phyloP scores from a whole-genome alignment of 2,797 vertebrate genomes.

The Artibeus jamaicensis region DNA sequence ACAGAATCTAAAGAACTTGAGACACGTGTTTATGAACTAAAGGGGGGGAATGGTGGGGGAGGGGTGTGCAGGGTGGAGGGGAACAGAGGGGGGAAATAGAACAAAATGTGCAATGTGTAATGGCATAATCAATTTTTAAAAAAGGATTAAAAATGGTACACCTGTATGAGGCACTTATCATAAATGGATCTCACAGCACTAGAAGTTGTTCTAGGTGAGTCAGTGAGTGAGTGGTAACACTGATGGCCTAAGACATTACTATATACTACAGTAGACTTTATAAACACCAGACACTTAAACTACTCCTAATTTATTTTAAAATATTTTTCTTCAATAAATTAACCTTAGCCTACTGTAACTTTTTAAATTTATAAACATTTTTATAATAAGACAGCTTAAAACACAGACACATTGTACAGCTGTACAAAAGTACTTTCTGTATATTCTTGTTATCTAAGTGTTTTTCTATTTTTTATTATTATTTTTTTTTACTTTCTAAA shows the following conservation, averaged over 20 bases:
- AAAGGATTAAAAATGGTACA: neutral
- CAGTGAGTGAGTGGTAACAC: neutral
- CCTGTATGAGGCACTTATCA: neutral
- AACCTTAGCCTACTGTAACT: neutral
- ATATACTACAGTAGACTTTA: neutral
- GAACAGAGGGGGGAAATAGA: too few relatives aligned
- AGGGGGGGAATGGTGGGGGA: too few relatives aligned
- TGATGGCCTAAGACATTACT: neutral
- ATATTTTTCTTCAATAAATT: neutral
- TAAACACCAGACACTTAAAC: neutral
- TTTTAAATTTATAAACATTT: neutral
- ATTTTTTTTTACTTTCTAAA: neutral
- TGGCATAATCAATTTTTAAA: too few relatives aligned
- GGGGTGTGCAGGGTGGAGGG: too few relatives aligned
- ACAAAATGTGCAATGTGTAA: too few relatives aligned
- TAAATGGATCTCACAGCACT: neutral
- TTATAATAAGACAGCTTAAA: neutral
- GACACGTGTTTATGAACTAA: too few relatives aligned
- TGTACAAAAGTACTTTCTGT: neutral
- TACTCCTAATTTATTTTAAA: neutral
- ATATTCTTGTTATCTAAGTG: neutral
- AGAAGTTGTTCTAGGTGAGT: neutral
- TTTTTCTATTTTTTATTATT: neutral
- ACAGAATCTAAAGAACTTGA: too few relatives aligned
- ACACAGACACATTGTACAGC: neutral